These are phyloP conservation scores for Trachelus tabidus DNA, from an alignment of 2,888 invertebrate species.

Conservation along the genomic window DNA sequence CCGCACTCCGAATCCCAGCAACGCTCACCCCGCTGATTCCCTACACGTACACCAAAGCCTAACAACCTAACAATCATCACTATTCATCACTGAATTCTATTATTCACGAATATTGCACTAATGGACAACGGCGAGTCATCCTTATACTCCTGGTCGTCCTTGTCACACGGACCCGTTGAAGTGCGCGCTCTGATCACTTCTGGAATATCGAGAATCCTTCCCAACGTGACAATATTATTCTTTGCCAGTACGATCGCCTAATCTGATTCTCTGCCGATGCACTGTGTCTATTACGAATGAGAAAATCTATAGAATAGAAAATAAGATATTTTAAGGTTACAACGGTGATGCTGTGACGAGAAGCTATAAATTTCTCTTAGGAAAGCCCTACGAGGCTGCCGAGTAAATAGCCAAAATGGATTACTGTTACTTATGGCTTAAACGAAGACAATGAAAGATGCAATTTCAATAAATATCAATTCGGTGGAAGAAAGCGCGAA, in stretches of 20 bases:
- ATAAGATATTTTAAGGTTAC: not conserved
- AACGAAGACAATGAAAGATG: slow-evolving; percentile 29
- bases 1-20: slow-evolving; percentile 21
- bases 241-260: not conserved
- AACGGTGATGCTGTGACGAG: not conserved
- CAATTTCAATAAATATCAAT: slow-evolving; percentile 43
- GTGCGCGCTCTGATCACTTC: too few relatives aligned
- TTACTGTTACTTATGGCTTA: slow-evolving; percentile 18
- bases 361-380: not conserved
- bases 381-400: slow-evolving; percentile 11
- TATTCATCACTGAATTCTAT: slow-evolving; percentile 50
- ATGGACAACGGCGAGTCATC: slow-evolving; percentile 21
- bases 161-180: not conserved
- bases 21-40: slow-evolving; percentile 11
- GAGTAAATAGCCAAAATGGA: slow-evolving; percentile 41
- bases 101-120: slow-evolving; percentile 35
- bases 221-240: not conserved
- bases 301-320: too few relatives aligned
- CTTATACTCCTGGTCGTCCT: not conserved
- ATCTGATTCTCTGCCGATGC: not conserved
- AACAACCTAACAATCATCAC: slow-evolving; percentile 40
- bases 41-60: slow-evolving; percentile 12
- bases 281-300: not conserved
- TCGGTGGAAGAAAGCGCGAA: slow-evolving; percentile 34
- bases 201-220: not conserved